Conservation (phyloP, 2,888 invertebrate species). For the Hoplodrina ambigua region DNA sequence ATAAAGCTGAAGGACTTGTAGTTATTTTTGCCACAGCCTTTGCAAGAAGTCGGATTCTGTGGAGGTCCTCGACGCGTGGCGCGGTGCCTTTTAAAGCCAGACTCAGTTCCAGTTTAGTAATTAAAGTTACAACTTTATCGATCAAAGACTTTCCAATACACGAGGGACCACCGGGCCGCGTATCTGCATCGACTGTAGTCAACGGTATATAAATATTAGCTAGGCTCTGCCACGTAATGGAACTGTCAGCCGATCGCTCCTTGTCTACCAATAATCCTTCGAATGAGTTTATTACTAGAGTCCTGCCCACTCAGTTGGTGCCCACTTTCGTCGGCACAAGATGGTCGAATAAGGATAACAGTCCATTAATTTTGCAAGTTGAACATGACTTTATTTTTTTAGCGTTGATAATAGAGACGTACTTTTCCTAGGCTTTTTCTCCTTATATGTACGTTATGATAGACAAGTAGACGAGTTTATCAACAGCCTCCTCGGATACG, state of each 20-base stretch:
- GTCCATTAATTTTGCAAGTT: conserved; percentile 71
- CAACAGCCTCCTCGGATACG: conserved; percentile 26
- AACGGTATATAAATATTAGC: conserved; percentile 81
- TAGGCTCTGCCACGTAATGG: conserved; percentile 81
- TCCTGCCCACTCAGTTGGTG: conserved; percentile 69
- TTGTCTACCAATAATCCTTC: conserved; percentile 80
- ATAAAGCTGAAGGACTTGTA: conserved; percentile 54
- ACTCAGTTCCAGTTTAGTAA: conserved; percentile 84
- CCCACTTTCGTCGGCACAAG: conserved; percentile 65
- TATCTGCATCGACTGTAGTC: conserved; percentile 75
- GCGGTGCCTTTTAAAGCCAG: conserved; percentile 83
- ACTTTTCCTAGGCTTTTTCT: conserved; percentile 46
- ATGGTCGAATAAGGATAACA: conserved; percentile 71
- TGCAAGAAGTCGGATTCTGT: conserved; percentile 66
- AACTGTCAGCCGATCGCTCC: conserved; percentile 83
- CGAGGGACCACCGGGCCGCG: conserved; percentile 83
- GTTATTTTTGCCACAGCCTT: conserved; percentile 66
- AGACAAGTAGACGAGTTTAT: conserved; percentile 52
- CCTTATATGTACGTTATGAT: conserved; percentile 31
- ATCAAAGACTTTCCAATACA: conserved; percentile 82
- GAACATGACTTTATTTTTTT: conserved; percentile 65
- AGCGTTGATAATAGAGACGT: conserved; percentile 23
- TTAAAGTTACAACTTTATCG: conserved; percentile 90
- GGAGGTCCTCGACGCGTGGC: conserved; percentile 76
- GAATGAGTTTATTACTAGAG: conserved; percentile 86